Percentiles rank a stretch among this genome's conserved stretches.
Evolutionary conservation across 2,797 vertebrate genomes (phyloP).

Genomic region (Synaphobranchus kaupii): DNA sequence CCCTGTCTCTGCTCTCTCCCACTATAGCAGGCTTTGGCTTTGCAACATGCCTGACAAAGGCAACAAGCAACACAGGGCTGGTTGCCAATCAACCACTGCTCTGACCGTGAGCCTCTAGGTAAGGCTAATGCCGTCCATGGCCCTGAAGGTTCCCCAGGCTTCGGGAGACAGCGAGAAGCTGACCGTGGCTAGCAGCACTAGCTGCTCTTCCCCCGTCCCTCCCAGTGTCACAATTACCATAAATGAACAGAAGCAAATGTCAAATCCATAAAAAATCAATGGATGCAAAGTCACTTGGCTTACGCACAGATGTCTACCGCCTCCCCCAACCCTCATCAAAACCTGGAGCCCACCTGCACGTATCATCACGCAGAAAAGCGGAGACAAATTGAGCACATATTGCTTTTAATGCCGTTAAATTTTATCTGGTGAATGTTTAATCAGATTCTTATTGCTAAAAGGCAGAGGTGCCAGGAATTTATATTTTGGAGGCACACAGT

Average conservation of each 20-base stretch:
- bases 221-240: not conserved
- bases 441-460: not conserved
- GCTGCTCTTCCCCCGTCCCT: not conserved
- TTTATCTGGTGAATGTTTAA: not conserved
- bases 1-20: not conserved
- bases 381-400: slow-evolving; percentile 56
- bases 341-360: slow-evolving; percentile 66
- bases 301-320: slow-evolving; percentile 65
- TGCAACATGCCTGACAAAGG: not conserved
- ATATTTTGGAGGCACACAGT: not conserved
- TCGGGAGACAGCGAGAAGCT: not conserved
- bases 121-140: not conserved
- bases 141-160: not conserved
- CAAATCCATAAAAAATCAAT: slow-evolving; percentile 2
- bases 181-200: not conserved
- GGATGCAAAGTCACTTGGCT: not conserved
- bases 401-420: not conserved
- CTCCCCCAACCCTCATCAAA: slow-evolving; percentile 56
- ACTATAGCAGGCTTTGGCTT: not conserved
- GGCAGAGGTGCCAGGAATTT: slow-evolving; percentile 10
- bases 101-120: not conserved
- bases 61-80: not conserved
- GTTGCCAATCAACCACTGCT: not conserved
- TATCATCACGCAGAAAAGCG: slow-evolving; percentile 51
- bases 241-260: not conserved